phyloP scores from a whole-genome alignment of 2,113 vertebrate genomes.

The Tichodroma muraria region DNA sequence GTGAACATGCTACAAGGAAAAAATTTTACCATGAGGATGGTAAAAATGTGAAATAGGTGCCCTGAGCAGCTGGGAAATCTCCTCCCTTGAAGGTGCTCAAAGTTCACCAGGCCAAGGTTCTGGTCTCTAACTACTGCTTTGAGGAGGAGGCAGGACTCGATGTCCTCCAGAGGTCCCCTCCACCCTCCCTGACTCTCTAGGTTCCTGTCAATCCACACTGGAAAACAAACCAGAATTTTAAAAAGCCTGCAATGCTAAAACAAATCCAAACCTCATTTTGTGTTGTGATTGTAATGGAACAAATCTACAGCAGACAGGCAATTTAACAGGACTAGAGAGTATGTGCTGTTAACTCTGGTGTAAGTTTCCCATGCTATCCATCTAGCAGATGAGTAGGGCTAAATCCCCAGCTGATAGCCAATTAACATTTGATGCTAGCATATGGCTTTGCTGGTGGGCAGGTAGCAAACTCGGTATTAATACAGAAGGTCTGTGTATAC shows the following conservation, averaged over 20 bases:
- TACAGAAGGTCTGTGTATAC: background rate
- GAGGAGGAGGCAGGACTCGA: background rate
- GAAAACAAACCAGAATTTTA: background rate
- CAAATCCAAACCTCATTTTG: background rate
- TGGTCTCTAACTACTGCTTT: background rate
- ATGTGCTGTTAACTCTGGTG: background rate
- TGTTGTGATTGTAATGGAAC: background rate
- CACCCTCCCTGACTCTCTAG: background rate
- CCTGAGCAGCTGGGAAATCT: background rate
- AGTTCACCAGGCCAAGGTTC: background rate
- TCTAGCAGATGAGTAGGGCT: background rate
- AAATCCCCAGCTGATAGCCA: background rate
- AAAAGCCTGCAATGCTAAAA: background rate
- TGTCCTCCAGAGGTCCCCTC: background rate
- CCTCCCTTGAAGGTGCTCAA: background rate
- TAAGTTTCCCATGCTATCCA: background rate
- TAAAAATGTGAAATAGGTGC: background rate
- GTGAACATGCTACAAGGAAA: background rate
- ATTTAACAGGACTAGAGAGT: background rate
- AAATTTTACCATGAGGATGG: background rate
- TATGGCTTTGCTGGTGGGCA: conserved; percentile 37
- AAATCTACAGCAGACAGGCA: background rate
- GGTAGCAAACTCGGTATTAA: background rate
- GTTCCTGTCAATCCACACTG: background rate
- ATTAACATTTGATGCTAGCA: conserved; percentile 40